phyloP scores from a whole-genome alignment of 2,113 vertebrate genomes.

The Psilopsiagon aymara region DNA sequence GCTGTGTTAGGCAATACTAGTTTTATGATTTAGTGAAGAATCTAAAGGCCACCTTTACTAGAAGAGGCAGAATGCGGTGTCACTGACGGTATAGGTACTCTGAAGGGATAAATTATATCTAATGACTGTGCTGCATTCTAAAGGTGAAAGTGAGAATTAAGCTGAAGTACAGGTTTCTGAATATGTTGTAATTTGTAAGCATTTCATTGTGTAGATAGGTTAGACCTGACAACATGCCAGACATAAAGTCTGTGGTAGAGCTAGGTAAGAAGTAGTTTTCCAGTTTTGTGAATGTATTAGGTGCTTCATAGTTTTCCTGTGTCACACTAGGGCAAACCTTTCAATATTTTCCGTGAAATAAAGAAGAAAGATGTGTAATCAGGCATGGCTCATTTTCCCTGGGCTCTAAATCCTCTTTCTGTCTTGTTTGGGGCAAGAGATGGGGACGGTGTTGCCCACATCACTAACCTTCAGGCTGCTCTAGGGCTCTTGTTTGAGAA shows the following conservation, averaged over 20 bases:
- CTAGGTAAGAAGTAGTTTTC: background rate
- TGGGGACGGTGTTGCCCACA: background rate
- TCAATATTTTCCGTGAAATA: background rate
- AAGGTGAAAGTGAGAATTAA: background rate
- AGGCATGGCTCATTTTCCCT: background rate
- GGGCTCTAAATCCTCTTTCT: background rate
- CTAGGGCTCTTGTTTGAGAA: background rate
- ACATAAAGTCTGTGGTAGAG: background rate
- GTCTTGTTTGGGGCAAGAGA: background rate
- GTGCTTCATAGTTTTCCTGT: background rate
- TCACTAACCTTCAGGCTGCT: background rate
- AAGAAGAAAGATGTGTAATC: background rate
- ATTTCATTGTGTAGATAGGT: background rate
- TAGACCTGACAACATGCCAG: background rate
- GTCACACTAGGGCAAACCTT: background rate
- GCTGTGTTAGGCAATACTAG: background rate
- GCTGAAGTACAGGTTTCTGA: background rate
- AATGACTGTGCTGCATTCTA: background rate
- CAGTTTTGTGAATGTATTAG: background rate
- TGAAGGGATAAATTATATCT: background rate
- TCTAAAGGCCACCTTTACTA: background rate
- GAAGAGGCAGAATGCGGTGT: background rate
- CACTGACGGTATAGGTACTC: background rate
- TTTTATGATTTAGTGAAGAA: background rate
- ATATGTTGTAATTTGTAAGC: background rate